Evolutionary conservation across 2,888 invertebrate genomes (phyloP).

Genomic region (Dryococelus australis): DNA sequence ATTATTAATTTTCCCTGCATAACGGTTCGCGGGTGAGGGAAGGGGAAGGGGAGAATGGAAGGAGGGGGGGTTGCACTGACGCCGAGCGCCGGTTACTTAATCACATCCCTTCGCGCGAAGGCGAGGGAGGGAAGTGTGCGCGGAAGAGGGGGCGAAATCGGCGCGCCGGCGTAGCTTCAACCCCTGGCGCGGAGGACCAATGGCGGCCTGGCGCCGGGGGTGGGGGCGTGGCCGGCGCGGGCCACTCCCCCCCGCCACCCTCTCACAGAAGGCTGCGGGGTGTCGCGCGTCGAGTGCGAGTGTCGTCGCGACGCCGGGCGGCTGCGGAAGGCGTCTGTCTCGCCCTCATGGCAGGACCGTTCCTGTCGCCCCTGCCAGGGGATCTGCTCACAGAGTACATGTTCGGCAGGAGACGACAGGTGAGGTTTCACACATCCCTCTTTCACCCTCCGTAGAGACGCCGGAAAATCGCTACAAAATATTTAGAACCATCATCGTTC

Average conservation of each 20-base stretch:
- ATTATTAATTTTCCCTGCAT: conserved; percentile 22
- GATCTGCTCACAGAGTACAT: conserved; percentile 92
- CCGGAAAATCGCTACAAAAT: background rate
- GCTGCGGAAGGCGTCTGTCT: background rate
- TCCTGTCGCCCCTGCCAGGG: conserved; percentile 83
- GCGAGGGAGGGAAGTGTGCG: conserved; percentile 3
- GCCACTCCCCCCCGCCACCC: background rate
- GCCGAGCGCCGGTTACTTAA: conserved; percentile 20
- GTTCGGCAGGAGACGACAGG: conserved; percentile 84
- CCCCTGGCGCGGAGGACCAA: conserved; percentile 11
- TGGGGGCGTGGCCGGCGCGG: conserved; percentile 12
- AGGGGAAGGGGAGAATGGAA: background rate
- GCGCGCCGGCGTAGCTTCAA: background rate
- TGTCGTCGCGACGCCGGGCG: conserved; percentile 24
- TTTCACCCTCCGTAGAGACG: no score
- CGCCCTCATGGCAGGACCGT: conserved; percentile 81
- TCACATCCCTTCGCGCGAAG: conserved; percentile 7
- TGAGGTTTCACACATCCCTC: conserved; percentile 53
- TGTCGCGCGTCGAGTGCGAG: background rate
- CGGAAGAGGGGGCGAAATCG: no score
- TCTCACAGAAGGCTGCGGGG: conserved; percentile 11
- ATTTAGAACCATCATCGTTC: no score
- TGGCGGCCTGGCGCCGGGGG: background rate
- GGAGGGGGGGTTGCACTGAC: background rate
- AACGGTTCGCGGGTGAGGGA: conserved; percentile 12